Percentiles rank a stretch among this genome's conserved stretches.
phyloP scores from a whole-genome alignment of 1,140 invertebrate species.

The Zaprionus nigranus region DNA sequence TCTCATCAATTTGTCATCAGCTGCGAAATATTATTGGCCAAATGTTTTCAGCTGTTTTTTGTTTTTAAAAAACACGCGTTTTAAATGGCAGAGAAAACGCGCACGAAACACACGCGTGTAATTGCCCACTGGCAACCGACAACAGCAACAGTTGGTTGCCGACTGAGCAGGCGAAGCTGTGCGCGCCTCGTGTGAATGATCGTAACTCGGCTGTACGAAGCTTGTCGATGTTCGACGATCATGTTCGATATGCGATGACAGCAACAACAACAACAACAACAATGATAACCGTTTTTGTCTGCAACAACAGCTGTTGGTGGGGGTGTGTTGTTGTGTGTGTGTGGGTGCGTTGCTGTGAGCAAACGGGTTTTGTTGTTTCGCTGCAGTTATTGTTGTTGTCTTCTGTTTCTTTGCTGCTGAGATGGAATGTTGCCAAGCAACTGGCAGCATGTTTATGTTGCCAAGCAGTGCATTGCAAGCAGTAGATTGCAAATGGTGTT shows the following conservation, averaged over 20 bases:
- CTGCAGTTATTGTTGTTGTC: neutral
- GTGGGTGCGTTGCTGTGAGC: neutral
- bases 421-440: slow-evolving; percentile 20
- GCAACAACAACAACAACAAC: neutral
- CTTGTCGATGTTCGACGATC: slow-evolving; percentile 31
- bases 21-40: slow-evolving; percentile 42
- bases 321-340: slow-evolving; percentile 21
- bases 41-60: slow-evolving; percentile 36
- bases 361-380: neutral
- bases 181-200: slow-evolving; percentile 34
- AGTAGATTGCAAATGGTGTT: neutral
- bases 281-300: slow-evolving; percentile 17
- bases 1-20: slow-evolving; percentile 44
- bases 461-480: too few relatives aligned
- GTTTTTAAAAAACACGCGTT: slow-evolving; percentile 9
- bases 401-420: neutral
- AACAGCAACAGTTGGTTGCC: slow-evolving; percentile 77
- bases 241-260: slow-evolving; percentile 35
- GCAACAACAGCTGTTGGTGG: slow-evolving; percentile 39
- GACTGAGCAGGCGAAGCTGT: slow-evolving; percentile 46
- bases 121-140: slow-evolving; percentile 28
- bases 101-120: neutral
- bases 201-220: slow-evolving; percentile 20
- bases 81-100: neutral
- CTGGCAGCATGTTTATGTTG: neutral